Evolutionary conservation across 1,140 invertebrate genomes (phyloP).

Genomic region (Linepithema humile): DNA sequence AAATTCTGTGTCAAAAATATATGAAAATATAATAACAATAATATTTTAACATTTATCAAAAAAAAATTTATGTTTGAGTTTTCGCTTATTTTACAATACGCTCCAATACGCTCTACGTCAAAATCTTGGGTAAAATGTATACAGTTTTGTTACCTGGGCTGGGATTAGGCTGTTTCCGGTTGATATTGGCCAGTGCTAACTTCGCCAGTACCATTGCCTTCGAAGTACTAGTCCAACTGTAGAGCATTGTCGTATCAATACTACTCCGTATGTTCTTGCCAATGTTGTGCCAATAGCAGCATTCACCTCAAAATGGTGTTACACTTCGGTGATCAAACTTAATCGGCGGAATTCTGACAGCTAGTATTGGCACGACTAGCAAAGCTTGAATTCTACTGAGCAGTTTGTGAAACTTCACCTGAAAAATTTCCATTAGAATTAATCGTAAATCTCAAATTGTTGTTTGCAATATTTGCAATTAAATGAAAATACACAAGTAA

Average conservation of each 20-base stretch:
- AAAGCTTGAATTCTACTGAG: background rate
- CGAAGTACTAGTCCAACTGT: background rate
- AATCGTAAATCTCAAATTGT: background rate
- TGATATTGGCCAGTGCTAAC: slow-evolving; percentile 2
- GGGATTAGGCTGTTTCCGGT: background rate
- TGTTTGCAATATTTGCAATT: background rate
- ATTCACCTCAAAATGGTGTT: background rate
- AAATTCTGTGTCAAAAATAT: background rate
- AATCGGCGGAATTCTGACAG: background rate
- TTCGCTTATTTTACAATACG: too few relatives aligned
- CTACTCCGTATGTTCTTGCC: background rate
- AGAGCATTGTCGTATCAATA: background rate
- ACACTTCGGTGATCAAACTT: slow-evolving; percentile 10
- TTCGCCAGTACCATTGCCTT: background rate
- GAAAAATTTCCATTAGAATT: background rate
- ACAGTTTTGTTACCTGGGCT: background rate
- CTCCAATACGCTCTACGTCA: too few relatives aligned
- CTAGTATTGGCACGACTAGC: background rate
- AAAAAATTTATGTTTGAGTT: too few relatives aligned
- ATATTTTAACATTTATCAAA: background rate
- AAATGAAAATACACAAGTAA: too few relatives aligned
- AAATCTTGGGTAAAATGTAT: background rate
- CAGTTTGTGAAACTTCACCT: background rate
- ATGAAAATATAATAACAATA: background rate
- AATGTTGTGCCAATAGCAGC: slow-evolving; percentile 16